These are phyloP conservation scores for Nasonia oneida DNA, from an alignment of 2,888 invertebrate species.

Conservation along the genomic window DNA sequence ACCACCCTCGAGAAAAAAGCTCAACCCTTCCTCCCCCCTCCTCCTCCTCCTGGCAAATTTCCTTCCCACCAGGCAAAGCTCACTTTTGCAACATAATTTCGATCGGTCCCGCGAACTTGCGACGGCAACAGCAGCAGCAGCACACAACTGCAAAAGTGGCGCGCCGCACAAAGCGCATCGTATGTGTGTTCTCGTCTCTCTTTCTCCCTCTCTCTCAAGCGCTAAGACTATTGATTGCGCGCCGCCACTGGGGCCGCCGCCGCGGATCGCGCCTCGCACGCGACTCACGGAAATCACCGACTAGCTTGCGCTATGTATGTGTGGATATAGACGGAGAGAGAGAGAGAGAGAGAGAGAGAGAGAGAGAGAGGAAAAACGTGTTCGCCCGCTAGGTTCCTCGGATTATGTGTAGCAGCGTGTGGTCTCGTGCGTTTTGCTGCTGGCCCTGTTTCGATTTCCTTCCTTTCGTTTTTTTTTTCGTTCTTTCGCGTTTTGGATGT, in stretches of 20 bases:
- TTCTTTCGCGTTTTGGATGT: neutral
- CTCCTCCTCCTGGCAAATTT: neutral
- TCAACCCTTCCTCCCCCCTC: neutral
- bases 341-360: slow-evolving; percentile 1
- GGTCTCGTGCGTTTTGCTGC: neutral
- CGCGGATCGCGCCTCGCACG: slow-evolving; percentile 40
- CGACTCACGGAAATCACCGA: slow-evolving; percentile 44
- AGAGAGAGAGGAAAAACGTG: slow-evolving; percentile 35
- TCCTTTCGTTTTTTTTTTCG: neutral
- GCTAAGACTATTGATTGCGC: slow-evolving; percentile 53
- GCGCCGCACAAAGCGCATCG: slow-evolving; percentile 24
- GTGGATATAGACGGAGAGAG: neutral
- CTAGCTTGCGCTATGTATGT: neutral
- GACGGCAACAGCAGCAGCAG: neutral
- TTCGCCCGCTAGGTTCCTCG: slow-evolving; percentile 18
- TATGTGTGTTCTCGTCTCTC: neutral
- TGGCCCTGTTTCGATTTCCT: neutral
- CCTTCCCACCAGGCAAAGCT: neutral
- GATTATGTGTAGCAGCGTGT: slow-evolving; percentile 17
- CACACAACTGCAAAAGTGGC: slow-evolving; percentile 15
- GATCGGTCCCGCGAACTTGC: slow-evolving; percentile 37
- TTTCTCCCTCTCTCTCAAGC: neutral
- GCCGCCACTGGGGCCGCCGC: neutral
- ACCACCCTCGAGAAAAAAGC: neutral
- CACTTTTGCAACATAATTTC: slow-evolving; percentile 36